Evolutionary conservation across 2,797 vertebrate species (phyloP).

Genomic region (Gephyroberyx darwinii): DNA sequence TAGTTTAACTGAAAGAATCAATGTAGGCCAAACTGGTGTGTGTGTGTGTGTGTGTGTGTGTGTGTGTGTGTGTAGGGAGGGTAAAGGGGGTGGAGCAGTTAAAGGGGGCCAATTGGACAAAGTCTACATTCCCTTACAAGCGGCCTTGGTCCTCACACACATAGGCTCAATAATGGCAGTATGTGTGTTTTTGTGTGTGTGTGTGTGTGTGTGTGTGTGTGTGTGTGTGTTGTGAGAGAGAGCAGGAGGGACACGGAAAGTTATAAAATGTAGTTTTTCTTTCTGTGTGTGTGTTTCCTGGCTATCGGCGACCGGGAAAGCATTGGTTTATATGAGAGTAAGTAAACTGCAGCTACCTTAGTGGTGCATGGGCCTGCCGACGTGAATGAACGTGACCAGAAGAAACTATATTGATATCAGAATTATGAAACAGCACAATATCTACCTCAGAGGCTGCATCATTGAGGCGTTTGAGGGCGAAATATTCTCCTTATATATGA

Average conservation of each 20-base stretch:
- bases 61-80: conserved; percentile 32
- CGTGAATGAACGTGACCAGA: background rate
- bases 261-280: conserved; percentile 25
- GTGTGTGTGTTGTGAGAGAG: background rate
- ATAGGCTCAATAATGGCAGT: conserved; percentile 41
- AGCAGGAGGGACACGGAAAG: background rate
- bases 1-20: conserved; percentile 53
- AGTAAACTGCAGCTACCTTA: background rate
- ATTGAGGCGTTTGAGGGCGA: conserved; percentile 15
- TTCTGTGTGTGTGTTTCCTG: conserved; percentile 19
- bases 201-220: conserved; percentile 10
- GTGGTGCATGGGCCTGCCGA: too few relatives aligned
- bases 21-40: conserved; percentile 35
- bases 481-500: conserved; percentile 9
- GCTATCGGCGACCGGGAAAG: background rate
- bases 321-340: background rate
- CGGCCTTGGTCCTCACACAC: conserved; percentile 77
- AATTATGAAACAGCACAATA: background rate
- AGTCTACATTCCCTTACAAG: conserved; percentile 81
- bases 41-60: conserved; percentile 44
- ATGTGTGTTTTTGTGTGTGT: conserved; percentile 42
- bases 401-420: background rate
- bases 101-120: conserved; percentile 78
- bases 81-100: conserved; percentile 32
- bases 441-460: background rate